A percentile compares a stretch with the other conserved stretches of the same genome.
Evolutionary conservation across 1,140 invertebrate genomes (phyloP).

Genomic region (Hyles euphorbiae): DNA sequence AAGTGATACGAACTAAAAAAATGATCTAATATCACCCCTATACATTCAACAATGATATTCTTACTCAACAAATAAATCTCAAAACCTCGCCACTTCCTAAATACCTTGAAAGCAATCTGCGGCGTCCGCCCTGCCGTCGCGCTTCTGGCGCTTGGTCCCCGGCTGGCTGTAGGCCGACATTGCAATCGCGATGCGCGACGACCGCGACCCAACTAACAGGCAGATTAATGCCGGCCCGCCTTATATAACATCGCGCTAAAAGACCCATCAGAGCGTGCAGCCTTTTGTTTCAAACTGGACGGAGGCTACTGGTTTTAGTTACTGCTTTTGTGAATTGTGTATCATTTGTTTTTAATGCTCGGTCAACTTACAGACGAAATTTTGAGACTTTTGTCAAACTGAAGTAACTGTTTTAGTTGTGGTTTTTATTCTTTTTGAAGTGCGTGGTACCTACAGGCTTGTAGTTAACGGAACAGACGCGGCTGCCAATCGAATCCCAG

Average conservation of each 20-base stretch:
- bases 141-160: constrained; percentile 57
- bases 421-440: too few species aligned
- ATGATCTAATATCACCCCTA: too few species aligned
- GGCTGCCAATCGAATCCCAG: too few species aligned
- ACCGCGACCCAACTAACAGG: background rate
- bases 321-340: constrained; percentile 1
- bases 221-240: background rate
- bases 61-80: too few species aligned
- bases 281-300: constrained; percentile 38
- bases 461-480: too few species aligned
- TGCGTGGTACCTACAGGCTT: too few species aligned
- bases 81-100: background rate
- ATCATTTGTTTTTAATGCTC: constrained; percentile 1
- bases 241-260: constrained; percentile 60
- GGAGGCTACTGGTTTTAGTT: constrained; percentile 1
- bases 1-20: too few species aligned
- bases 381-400: too few species aligned
- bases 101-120: constrained; percentile 70
- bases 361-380: too few species aligned
- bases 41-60: too few species aligned
- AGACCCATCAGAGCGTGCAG: constrained; percentile 31
- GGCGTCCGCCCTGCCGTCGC: constrained; percentile 38
- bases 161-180: constrained; percentile 49
- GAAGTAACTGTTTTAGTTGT: too few species aligned
- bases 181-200: constrained; percentile 8